phyloP scores from a whole-genome alignment of 2,888 invertebrate genomes.

The Uropetala carovei region DNA sequence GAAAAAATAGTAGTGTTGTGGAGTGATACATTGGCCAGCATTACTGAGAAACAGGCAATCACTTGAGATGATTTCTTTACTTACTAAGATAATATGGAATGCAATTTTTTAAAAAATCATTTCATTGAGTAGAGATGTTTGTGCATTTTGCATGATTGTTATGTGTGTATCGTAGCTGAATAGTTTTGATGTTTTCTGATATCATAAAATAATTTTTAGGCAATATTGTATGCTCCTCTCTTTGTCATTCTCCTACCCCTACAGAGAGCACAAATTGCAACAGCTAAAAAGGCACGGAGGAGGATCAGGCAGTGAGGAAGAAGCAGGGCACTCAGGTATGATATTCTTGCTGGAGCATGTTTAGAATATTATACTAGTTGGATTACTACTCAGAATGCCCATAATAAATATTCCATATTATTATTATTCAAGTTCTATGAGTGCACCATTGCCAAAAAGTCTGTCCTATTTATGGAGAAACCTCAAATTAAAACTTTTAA shows the following conservation, averaged over 20 bases:
- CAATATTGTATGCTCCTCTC: conserved; percentile 50
- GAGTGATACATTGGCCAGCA: conserved; percentile 52
- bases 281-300: conserved; percentile 85
- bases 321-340: conserved; percentile 86
- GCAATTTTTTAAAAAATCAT: conserved; percentile 33
- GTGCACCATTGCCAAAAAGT: no score
- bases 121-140: conserved; percentile 53
- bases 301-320: conserved; percentile 86
- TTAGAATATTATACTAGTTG: not conserved
- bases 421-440: no score
- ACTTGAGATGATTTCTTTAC: conserved; percentile 57
- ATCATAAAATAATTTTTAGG: conserved; percentile 28
- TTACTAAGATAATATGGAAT: conserved; percentile 44
- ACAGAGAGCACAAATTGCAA: conserved; percentile 87
- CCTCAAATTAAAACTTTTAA: no score
- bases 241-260: conserved; percentile 69
- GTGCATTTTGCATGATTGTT: conserved; percentile 60
- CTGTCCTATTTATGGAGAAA: no score
- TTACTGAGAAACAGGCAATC: conserved; percentile 54
- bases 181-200: conserved; percentile 58
- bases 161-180: conserved; percentile 47
- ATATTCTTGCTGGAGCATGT: conserved; percentile 15
- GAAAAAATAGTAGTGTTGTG: conserved; percentile 33
- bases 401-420: no score
- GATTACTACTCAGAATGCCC: no score